phyloP scores from a whole-genome alignment of 2,797 vertebrate genomes.

The Takifugu ocellatus region DNA sequence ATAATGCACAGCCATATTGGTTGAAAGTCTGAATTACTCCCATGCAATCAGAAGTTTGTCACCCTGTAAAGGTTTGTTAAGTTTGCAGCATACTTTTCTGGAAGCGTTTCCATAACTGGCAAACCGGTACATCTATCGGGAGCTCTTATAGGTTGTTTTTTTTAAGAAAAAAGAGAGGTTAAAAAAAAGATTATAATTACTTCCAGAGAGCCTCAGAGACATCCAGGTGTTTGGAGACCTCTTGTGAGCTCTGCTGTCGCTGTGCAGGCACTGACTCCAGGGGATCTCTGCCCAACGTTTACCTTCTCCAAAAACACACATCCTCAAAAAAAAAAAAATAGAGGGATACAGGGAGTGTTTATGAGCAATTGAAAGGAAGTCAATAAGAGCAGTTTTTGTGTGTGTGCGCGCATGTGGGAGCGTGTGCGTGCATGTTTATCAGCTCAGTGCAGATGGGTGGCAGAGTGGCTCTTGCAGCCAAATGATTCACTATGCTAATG shows the following conservation, averaged over 20 bases:
- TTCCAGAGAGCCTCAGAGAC: slow-evolving; percentile 64
- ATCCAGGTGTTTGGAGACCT: slow-evolving; percentile 72
- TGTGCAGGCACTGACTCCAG: slow-evolving; percentile 44
- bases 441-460: slow-evolving; percentile 78
- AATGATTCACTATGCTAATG: slow-evolving; percentile 82
- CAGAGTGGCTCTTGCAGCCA: slow-evolving; percentile 78
- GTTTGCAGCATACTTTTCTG: slow-evolving; percentile 9
- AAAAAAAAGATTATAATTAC: slow-evolving; percentile 46
- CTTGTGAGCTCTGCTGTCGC: slow-evolving; percentile 45
- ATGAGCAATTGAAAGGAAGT: slow-evolving; percentile 51
- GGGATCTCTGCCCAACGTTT: slow-evolving; percentile 66
- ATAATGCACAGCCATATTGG: slow-evolving; percentile 26
- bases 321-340: slow-evolving; percentile 58
- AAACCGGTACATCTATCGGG: neutral
- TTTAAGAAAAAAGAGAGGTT: too few relatives aligned
- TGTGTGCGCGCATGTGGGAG: slow-evolving; percentile 18
- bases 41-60: slow-evolving; percentile 4
- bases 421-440: slow-evolving; percentile 68
- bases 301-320: slow-evolving; percentile 66
- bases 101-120: slow-evolving; percentile 9
- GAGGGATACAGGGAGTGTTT: slow-evolving; percentile 51
- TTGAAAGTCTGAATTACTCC: slow-evolving; percentile 26
- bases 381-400: slow-evolving; percentile 34
- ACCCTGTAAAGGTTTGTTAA: slow-evolving; percentile 2
- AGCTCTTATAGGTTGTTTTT: slow-evolving; percentile 39